Base-by-base conservation (phyloP, 2,113 vertebrate species). In the Aphelocoma coerulescens region DNA sequence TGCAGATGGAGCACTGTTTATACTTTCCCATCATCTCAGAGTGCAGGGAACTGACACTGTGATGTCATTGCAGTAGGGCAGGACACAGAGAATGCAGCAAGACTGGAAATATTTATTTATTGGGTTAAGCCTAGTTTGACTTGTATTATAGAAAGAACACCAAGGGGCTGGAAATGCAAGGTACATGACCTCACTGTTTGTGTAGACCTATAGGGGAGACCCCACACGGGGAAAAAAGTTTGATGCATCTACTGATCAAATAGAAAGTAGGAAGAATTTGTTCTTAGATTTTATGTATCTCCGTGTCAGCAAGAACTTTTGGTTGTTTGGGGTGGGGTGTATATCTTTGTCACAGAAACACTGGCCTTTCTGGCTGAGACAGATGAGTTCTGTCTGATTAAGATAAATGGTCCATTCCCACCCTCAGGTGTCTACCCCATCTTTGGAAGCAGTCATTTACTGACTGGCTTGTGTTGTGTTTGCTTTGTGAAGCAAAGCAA, bases 1-100 rank as follows among this genome's bases (percentile, higher is more conserved):
- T 95, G 84, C 91, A 97, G 94, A 96, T 89, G 93, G 88, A 82
- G 71, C 51, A 67, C 73, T 92, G 84, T 97, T 97, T 96, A 94
- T 89, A 94, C 35, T 94, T 97, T 89, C 87, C 69, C 69, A 93
- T 90, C 59, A 52, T 81, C 63, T 93, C 61, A 4, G 58, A 88
- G 78, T 46, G 73, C 51, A 7, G 48, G 74, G 77, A 92, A 24
- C 43, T 10, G 79, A 44, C 16, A 5, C 74, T 75, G 72, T 85
- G 89, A 89, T 92, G 84, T 88, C 86, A 71, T 30, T 79, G 58
- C 14, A 1, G 41, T 80, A 51, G 71, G 41, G 62, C 88, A 89
- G 85, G 61, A 79, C 69, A 48, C 4, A 65, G 26, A 81, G 62
- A 88, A 89, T 49, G 76, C 55, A 93, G 69, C 49, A 81, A 75